Base-by-base conservation (phyloP, 2,113 vertebrate genomes). In the Anas platyrhynchos region DNA sequence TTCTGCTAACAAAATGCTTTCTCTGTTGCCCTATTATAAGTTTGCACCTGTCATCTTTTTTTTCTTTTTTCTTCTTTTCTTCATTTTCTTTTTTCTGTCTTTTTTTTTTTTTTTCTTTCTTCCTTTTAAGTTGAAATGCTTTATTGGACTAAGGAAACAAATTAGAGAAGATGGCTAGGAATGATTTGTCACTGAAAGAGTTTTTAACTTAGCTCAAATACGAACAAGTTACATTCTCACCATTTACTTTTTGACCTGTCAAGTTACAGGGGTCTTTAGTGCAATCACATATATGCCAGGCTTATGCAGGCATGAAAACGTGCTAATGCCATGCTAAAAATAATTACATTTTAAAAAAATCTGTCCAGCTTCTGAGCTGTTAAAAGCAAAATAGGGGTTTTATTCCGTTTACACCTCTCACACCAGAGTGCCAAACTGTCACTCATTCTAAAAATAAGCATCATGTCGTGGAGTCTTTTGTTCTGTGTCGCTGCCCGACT, bases 361-460 rank as follows among this genome's bases (percentile, higher is more conserved):
- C 63, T 85, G 59, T 22, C 79, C 54, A 46, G 32, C 83, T 62
- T 91, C 65, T 88, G 59, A 29, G 54, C 59, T 81, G 68, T 72
- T 81, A 81, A 72, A 76, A 86, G 29, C 5, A 52, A 89, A 78
- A 58, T 25, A 58, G 11, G 72, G 79, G 48, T 41, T 93, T 52
- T 85, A 7, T 81, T 88, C 46, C 80, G 31, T 84, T 81, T 77
- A 52, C 29, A 67, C 54, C 38, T 77, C 41, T 82, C 34, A 26
- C 22, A 80, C 27, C 27, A 76, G 58, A 76, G 88, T 62, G 41
- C 63, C 69, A 67, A 84, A 56, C 52, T 88, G 74, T 43, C 84
- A 62, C 62, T 91, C 78, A 72, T 62, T 81, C 79, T 91, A 77
- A 76, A 95, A 91, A 72, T 76, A 90, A 62, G 31, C 59, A 79